phyloP scores from a whole-genome alignment of 2,888 invertebrate genomes.

The Ophioninae sp. region DNA sequence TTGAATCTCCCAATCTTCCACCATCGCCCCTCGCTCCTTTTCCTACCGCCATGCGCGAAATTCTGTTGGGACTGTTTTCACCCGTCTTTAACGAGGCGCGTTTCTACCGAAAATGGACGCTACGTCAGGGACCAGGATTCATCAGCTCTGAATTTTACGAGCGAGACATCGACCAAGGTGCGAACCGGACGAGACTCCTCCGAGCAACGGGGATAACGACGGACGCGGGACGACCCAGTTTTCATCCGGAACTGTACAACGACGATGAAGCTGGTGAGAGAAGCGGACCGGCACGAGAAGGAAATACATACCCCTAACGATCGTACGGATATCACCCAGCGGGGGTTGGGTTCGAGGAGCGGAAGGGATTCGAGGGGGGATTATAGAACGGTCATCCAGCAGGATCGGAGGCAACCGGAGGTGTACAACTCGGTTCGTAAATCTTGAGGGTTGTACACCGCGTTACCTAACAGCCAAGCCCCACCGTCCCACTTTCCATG shows the following conservation, averaged over 20 bases:
- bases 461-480: conserved; percentile 52
- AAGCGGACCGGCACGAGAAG: conserved; percentile 38
- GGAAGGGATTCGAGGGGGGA: not conserved
- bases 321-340: conserved; percentile 51
- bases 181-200: conserved; percentile 26
- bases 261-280: conserved; percentile 14
- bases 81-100: not conserved
- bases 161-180: conserved; percentile 36
- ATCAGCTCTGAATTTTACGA: conserved; percentile 3
- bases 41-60: conserved; percentile 31
- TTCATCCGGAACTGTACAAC: conserved; percentile 12
- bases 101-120: not conserved
- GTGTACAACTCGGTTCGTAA: conserved; percentile 60
- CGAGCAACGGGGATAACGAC: conserved; percentile 37
- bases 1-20: conserved; percentile 1
- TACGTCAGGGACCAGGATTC: conserved; percentile 5
- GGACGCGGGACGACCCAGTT: conserved; percentile 52
- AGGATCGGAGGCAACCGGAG: conserved; percentile 48
- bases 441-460: conserved; percentile 54
- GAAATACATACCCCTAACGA: conserved; percentile 58
- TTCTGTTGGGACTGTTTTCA: conserved; percentile 54
- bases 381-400: conserved; percentile 48
- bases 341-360: not conserved
- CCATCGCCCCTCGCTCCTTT: not conserved
- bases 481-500: conserved; percentile 59